Conservation (phyloP, 2,797 vertebrate genomes). For the Philypnodon macrostomus region DNA sequence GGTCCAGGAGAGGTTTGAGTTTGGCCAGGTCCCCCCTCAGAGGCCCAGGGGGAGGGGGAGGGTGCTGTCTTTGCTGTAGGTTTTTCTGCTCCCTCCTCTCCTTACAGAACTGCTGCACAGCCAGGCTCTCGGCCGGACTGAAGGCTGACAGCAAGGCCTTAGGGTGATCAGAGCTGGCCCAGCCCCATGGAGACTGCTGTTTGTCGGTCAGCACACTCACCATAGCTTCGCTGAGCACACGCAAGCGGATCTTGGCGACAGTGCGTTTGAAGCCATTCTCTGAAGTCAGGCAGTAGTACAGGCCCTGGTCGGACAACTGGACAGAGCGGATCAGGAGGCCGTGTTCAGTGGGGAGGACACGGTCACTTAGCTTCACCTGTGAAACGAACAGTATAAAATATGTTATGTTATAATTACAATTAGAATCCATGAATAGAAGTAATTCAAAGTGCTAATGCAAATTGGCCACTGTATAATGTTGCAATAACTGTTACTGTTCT, state of each 20-base stretch:
- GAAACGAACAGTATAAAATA: not conserved
- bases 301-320: constrained; percentile 87
- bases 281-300: constrained; percentile 93
- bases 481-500: too few species aligned
- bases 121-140: constrained; percentile 88
- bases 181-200: constrained; percentile 86
- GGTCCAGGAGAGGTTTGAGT: constrained; percentile 91
- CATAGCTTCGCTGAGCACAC: constrained; percentile 84
- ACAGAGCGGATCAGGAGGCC: constrained; percentile 91
- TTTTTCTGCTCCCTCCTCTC: constrained; percentile 86
- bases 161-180: constrained; percentile 84
- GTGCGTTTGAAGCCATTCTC: constrained; percentile 97
- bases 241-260: constrained; percentile 91
- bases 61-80: constrained; percentile 79
- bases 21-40: constrained; percentile 91
- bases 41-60: constrained; percentile 46
- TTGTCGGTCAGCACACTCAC: constrained; percentile 86
- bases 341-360: constrained; percentile 88
- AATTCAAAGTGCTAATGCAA: not conserved
- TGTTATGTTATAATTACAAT: not conserved
- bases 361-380: constrained; percentile 92
- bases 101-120: constrained; percentile 94
- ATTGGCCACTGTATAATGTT: too few species aligned
- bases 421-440: too few species aligned
- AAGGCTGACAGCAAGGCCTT: constrained; percentile 86